Conservation (phyloP, 2,113 vertebrate genomes). For the Eptesicus fuscus region DNA sequence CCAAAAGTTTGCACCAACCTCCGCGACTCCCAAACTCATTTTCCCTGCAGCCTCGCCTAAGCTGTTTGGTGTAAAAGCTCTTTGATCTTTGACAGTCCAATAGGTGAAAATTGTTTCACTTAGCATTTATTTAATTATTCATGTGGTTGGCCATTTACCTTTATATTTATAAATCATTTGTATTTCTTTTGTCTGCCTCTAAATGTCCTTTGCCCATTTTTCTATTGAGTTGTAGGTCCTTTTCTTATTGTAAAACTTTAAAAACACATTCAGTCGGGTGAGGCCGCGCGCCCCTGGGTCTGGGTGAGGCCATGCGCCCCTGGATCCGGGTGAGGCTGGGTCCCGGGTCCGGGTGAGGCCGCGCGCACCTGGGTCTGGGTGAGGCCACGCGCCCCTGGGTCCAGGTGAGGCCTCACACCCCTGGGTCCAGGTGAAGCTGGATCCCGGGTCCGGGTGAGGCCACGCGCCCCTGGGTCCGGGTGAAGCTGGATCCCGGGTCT, state of each 20-base stretch:
- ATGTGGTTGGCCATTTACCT: neutral
- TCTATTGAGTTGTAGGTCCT: neutral
- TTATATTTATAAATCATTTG: neutral
- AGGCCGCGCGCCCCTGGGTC: no score
- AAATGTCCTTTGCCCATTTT: neutral
- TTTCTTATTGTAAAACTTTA: neutral
- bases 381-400: no score
- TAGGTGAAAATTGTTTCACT: slow-evolving; percentile 38
- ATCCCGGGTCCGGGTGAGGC: no score
- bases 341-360: no score
- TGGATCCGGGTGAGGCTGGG: no score
- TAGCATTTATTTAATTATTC: slow-evolving; percentile 28
- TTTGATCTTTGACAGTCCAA: neutral
- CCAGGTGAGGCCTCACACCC: no score
- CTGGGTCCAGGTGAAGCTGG: no score
- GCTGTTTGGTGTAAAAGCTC: neutral
- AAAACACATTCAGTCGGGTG: neutral
- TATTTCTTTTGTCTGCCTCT: slow-evolving; percentile 2
- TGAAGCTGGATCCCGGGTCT: no score
- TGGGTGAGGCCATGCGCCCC: no score
- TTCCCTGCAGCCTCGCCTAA: neutral
- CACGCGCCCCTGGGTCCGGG: no score
- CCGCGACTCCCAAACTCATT: neutral
- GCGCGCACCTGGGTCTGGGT: no score
- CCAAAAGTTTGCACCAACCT: neutral